Base-by-base conservation (phyloP, 2,888 invertebrate species). In the Zaprionus lineosus region DNA sequence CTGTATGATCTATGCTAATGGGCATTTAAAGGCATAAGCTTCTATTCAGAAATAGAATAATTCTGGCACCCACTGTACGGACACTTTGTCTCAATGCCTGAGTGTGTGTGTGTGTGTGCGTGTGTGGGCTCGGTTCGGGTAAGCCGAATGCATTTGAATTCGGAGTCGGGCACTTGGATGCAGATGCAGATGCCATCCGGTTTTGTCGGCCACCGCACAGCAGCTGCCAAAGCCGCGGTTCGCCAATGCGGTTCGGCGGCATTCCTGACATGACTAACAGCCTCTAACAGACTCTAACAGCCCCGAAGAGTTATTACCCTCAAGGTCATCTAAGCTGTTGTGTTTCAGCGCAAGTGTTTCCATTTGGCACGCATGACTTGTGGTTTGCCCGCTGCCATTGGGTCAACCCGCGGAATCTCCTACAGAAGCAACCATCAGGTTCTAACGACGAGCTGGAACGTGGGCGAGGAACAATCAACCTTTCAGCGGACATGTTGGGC, bases 211-310 rank as follows among this genome's bases (percentile, higher is more conserved):
- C 29, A 51, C 29, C 39, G 48, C 7, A 5, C 8, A 55, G 63
- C 58, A 57, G 62, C 62, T 65, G 40, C 71, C 39, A 9, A 37
- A 21, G 9, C 34, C 34, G 39, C 19, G 39, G 41, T 68, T 39
- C 51, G 53, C 48, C 78, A 82, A 78, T 84, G 84, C 84, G 81
- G 84, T 70, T 67, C 46, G 63, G 71, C 74, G 77, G 77, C 81
- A 81, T 81, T 81, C 81, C 81, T 61, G 59, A 36, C 81, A 81
- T 81, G 86, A 85, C 82, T 81, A 84, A 81, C 57, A 60, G 40
- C 64, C 53, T 53, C 55, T 52, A 56, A 37, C 40, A 15, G 62
- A n/a, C n/a, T n/a, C n/a, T n/a, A n/a, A n/a, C n/a, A n/a, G n/a
- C n/a, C 50, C 18, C 57, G 18, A 57, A 72, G 74, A 85, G 84